Evolutionary conservation across 2,888 invertebrate genomes (phyloP), one percentile per base, ranked within the genome.

Genomic region (Cordilura impudica): DNA sequence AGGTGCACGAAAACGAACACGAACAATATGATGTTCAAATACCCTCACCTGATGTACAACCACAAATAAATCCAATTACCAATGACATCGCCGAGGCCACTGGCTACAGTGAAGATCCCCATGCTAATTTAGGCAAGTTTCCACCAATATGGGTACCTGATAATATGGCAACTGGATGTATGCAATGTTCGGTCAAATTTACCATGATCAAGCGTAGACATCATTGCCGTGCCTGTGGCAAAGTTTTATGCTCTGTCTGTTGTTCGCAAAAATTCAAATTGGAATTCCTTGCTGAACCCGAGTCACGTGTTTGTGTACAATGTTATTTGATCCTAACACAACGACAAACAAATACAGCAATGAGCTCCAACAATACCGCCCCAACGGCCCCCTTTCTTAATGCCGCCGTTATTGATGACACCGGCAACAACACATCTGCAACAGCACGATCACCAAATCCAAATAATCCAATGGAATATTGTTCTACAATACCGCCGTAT

Each of bases 61-160:
- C 16, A 6, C 45, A 53, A 12, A 63, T n/a, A 39, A 63, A 29
- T 18, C 49, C 49, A 16, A 45, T 65, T 10, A 18, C 18, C 19
- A 58, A 72, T 23, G 82, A 82, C 6, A 60, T 82, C 18, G 84
- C 86, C 12, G 87, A 86, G 70, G 87, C 88, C 1, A 86, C 85
- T 2, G 87, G 87, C 21, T 87, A 85, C 39, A 87, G 87, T 54
- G 79, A 75, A 45, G 87, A 87, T 83, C 88, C 87, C 0, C 85
- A 87, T 66, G 89, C 89, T 12, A 87, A 91, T 81, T 88, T 96
- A 67, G 96, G 96, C 0, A 93, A 93, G 86, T 92, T 94, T 69
- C 94, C 95, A 12, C 97, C 97, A 0, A 92, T 94, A 84, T 97
- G 97, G 97, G 93, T 97, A 63, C 96, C 96, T 0, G 97, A 97